Percentiles rank a stretch among this genome's conserved stretches.
These are phyloP conservation scores for Pipa parva DNA, from an alignment of 2,113 vertebrate genomes.

Conservation along the genomic window DNA sequence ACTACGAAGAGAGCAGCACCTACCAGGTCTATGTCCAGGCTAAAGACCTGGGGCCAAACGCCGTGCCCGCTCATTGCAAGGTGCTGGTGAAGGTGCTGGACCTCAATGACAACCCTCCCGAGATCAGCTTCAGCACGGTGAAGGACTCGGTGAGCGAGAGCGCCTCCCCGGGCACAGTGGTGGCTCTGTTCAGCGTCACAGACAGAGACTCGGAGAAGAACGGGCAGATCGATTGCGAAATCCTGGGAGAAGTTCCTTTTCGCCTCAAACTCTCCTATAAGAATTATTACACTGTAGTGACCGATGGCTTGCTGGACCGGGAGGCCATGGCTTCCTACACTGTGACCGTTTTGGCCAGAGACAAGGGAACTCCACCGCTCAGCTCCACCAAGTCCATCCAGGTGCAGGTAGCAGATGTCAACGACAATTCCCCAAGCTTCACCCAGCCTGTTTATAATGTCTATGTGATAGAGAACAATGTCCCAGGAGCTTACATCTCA, in stretches of 20 bases:
- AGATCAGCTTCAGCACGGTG: conserved; percentile 95
- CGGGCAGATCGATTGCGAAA: conserved; percentile 87
- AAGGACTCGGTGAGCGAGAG: conserved; percentile 91
- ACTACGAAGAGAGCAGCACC: conserved; percentile 87
- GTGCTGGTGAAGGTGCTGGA: conserved; percentile 87
- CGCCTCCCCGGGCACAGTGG: conserved; percentile 86
- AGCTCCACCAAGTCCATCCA: conserved; percentile 87
- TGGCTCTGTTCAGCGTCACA: conserved; percentile 89
- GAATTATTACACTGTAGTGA: conserved; percentile 92
- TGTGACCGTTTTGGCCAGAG: conserved; percentile 85
- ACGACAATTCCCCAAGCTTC: conserved; percentile 93
- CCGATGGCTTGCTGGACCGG: conserved; percentile 86
- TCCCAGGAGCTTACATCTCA: conserved; percentile 93
- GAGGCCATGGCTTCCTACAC: conserved; percentile 86
- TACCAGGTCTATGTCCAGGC: conserved; percentile 95
- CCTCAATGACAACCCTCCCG: conserved; percentile 90
- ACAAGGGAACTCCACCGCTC: conserved; percentile 78
- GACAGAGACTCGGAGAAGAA: conserved; percentile 91
- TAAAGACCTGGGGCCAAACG: conserved; percentile 91
- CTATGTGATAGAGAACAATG: conserved; percentile 95
- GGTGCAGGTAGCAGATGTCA: conserved; percentile 90
- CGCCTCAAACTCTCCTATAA: conserved; percentile 89
- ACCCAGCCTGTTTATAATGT: conserved; percentile 87
- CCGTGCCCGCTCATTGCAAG: conserved; percentile 93
- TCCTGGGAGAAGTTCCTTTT: conserved; percentile 88